phyloP scores from a whole-genome alignment of 2,113 vertebrate species.

The Scolopax mira region DNA sequence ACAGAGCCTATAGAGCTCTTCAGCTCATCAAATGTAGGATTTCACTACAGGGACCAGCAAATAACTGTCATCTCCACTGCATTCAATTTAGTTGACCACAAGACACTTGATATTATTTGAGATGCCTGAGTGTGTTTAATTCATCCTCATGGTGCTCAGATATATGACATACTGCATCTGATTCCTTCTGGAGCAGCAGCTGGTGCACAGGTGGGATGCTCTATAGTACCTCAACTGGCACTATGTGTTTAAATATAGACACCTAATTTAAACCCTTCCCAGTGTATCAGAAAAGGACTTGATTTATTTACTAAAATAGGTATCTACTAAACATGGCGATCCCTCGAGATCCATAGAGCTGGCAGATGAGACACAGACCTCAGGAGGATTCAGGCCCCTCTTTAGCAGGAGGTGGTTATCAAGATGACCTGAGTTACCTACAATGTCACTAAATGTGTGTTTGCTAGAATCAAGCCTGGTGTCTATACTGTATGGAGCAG shows the following conservation, averaged over 20 bases:
- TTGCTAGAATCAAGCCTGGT: neutral
- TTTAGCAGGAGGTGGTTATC: neutral
- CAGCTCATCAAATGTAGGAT: neutral
- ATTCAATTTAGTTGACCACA: neutral
- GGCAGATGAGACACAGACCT: neutral
- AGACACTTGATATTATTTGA: neutral
- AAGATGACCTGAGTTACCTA: neutral
- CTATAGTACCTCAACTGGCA: neutral
- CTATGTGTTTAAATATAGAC: neutral
- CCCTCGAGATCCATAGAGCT: neutral
- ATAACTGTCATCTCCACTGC: neutral
- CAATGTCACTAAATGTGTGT: no score
- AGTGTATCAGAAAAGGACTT: neutral
- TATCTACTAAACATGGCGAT: neutral
- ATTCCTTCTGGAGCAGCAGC: neutral
- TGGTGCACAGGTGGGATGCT: neutral
- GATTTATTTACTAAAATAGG: neutral
- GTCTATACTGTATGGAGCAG: accelerated
- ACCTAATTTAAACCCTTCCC: neutral
- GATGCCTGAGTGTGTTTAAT: neutral
- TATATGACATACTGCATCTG: neutral
- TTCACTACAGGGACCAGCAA: neutral
- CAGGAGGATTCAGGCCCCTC: neutral
- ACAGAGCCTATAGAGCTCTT: neutral
- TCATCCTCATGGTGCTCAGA: neutral